Conservation (phyloP, 2,113 vertebrate genomes). For the Arvicanthis niloticus region DNA sequence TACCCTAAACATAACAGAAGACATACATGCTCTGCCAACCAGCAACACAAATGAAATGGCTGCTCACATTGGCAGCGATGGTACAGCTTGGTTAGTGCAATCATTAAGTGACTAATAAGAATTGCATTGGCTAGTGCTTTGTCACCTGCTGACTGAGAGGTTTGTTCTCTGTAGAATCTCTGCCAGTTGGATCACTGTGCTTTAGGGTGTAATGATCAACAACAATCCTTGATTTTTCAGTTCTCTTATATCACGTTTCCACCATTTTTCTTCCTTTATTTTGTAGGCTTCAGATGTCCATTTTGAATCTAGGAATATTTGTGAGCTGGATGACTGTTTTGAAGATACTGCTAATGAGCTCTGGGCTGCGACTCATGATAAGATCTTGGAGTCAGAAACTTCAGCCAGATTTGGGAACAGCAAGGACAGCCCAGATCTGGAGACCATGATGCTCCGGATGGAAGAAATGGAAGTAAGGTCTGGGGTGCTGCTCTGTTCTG, state of each 20-base stretch:
- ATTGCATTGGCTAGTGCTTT: not conserved
- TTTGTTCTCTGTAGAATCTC: not conserved
- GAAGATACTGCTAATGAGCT: conserved; percentile 84
- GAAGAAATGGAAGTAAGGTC: conserved; percentile 96
- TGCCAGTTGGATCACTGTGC: not conserved
- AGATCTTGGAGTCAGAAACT: conserved; percentile 69
- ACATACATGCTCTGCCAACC: not conserved
- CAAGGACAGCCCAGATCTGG: conserved; percentile 86
- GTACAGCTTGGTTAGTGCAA: not conserved
- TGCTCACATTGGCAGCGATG: not conserved
- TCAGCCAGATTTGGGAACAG: conserved; percentile 71
- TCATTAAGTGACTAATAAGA: not conserved
- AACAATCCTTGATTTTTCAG: conserved; percentile 1
- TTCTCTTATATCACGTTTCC: not conserved
- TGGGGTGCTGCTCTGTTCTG: not conserved
- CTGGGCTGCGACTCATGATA: conserved; percentile 77
- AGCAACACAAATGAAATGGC: not conserved
- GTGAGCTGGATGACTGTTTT: conserved; percentile 86
- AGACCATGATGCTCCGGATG: conserved; percentile 95
- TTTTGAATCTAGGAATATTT: conserved; percentile 79
- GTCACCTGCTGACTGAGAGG: not conserved
- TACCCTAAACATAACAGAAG: not conserved
- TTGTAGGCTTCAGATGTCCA: conserved; percentile 82
- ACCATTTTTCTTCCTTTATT: not conserved
- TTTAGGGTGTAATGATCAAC: not conserved